These are phyloP conservation scores for Chelonia mydas DNA, from an alignment of 2,797 vertebrate genomes.

Conservation along the genomic window DNA sequence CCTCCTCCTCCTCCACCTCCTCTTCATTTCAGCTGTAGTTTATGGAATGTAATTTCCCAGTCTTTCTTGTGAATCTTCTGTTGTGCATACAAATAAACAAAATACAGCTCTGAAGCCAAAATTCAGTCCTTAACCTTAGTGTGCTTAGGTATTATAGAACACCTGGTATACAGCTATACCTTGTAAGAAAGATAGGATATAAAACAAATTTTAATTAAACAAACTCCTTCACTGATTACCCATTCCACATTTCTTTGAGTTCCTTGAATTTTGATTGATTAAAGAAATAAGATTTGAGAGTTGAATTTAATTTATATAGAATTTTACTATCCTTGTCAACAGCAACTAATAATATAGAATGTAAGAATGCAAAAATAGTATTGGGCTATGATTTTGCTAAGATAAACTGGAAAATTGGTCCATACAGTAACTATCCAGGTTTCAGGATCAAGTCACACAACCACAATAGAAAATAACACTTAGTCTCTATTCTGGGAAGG, in stretches of 20 bases:
- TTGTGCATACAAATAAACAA: background rate
- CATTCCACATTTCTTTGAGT: background rate
- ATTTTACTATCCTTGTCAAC: background rate
- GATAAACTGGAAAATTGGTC: background rate
- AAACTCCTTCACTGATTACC: background rate
- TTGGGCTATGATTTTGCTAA: background rate
- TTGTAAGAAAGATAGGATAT: background rate
- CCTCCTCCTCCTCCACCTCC: too few relatives aligned
- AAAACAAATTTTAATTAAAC: background rate
- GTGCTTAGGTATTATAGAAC: background rate
- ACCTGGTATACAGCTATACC: background rate
- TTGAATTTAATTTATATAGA: background rate
- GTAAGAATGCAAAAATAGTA: background rate
- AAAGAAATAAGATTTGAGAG: background rate
- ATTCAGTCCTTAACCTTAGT: background rate
- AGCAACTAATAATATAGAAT: background rate
- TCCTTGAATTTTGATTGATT: background rate
- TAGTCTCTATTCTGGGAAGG: background rate
- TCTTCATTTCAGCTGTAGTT: too few relatives aligned
- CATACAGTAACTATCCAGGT: background rate
- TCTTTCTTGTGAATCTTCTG: background rate
- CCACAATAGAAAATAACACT: background rate
- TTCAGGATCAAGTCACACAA: background rate
- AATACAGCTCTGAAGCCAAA: background rate
- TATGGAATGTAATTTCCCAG: background rate